These are phyloP conservation scores for Zoroaster sp. DNA, from an alignment of 53 echinoderm and acorn worm genomes.

Conservation along the genomic window DNA sequence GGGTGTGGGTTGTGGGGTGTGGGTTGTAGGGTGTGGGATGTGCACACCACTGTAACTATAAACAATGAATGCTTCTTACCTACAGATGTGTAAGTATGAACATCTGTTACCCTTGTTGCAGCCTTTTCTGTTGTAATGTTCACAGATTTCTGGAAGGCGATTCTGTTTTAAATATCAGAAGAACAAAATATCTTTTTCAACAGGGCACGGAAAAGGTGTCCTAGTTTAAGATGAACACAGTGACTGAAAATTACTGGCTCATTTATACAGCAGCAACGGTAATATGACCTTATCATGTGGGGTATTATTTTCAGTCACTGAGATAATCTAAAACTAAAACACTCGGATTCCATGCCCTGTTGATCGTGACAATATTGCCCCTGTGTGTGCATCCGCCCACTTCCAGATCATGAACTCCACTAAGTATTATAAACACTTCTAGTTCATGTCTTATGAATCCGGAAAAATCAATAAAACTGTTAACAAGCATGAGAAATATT, in stretches of 20 bases:
- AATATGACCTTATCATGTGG: too few species aligned
- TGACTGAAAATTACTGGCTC: neutral
- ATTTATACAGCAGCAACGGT: neutral
- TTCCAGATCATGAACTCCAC: too few species aligned
- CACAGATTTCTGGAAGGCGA: neutral
- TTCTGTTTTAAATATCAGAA: neutral
- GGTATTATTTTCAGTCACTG: too few species aligned
- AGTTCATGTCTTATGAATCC: neutral
- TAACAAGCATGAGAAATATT: neutral
- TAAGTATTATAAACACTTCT: too few species aligned
- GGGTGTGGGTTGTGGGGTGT: too few species aligned
- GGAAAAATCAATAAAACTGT: neutral
- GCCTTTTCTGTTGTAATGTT: neutral
- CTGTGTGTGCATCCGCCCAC: too few species aligned
- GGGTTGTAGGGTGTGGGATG: neutral
- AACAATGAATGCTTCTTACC: neutral
- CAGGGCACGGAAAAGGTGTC: neutral
- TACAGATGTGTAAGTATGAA: neutral
- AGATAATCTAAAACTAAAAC: too few species aligned
- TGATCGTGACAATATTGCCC: too few species aligned
- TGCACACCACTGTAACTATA: neutral
- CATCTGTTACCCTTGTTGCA: neutral
- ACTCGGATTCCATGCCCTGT: too few species aligned
- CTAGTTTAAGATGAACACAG: neutral
- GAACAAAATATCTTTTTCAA: neutral